Evolutionary conservation across 2,113 vertebrate genomes (phyloP).

Genomic region (Pyxicephalus adspersus): DNA sequence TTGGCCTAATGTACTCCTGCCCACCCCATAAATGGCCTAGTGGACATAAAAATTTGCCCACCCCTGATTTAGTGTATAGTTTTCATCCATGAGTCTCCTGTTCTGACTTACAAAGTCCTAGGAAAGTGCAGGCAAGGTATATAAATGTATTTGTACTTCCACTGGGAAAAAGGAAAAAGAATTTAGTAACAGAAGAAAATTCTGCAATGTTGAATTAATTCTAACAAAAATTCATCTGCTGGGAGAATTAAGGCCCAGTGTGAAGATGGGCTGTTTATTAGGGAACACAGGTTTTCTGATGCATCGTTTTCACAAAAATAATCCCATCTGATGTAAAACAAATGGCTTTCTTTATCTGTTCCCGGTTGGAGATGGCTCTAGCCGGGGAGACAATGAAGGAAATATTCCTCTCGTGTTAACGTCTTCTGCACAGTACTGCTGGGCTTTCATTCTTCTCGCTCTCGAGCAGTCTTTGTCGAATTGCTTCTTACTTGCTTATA

Average conservation of each 20-base stretch:
- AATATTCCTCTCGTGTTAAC: slow-evolving; percentile 13
- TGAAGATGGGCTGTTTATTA: neutral
- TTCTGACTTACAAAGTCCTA: too few relatives aligned
- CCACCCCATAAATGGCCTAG: too few relatives aligned
- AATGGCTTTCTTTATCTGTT: slow-evolving; percentile 7
- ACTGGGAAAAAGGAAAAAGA: neutral
- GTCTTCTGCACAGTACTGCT: neutral
- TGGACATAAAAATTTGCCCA: too few relatives aligned
- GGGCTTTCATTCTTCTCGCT: slow-evolving; percentile 3
- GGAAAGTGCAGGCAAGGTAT: too few relatives aligned
- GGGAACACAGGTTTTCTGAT: neutral
- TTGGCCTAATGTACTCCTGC: too few relatives aligned
- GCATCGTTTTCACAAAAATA: neutral
- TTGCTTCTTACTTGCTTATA: neutral
- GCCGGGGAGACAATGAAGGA: slow-evolving; percentile 21
- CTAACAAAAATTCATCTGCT: neutral
- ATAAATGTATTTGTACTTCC: too few relatives aligned
- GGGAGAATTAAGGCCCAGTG: neutral
- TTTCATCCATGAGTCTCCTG: too few relatives aligned
- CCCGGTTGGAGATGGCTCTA: slow-evolving; percentile 22
- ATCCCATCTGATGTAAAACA: slow-evolving; percentile 31
- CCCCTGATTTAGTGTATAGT: too few relatives aligned
- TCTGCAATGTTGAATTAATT: neutral
- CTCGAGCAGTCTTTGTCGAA: neutral
- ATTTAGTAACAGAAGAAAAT: neutral